Percentiles rank a stretch among this genome's conserved stretches.
Evolutionary conservation across 2,113 vertebrate species (phyloP).

Genomic region (Rhea pennata): DNA sequence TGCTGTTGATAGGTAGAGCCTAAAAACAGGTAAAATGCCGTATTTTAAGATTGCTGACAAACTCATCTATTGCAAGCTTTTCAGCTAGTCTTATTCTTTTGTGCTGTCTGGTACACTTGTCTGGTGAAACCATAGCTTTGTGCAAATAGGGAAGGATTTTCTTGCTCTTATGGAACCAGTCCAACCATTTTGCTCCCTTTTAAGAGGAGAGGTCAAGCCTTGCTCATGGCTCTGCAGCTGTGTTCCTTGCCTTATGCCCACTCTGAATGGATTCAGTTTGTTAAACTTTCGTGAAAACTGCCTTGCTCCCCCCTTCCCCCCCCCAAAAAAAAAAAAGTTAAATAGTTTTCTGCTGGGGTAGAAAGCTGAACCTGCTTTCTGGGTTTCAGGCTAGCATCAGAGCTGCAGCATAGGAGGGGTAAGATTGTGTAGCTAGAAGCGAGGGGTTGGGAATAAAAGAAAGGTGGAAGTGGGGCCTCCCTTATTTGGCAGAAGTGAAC

Average conservation of each 20-base stretch:
- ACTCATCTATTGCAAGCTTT: neutral
- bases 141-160: neutral
- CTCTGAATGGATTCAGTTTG: neutral
- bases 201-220: neutral
- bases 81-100: neutral
- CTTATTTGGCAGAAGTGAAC: conserved; percentile 45
- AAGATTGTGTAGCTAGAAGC: conserved; percentile 29
- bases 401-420: neutral
- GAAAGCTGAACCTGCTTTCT: conserved; percentile 35
- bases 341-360: neutral
- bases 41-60: neutral
- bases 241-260: neutral
- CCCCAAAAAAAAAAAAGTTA: neutral
- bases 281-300: neutral
- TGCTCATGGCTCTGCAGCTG: neutral
- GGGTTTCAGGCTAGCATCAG: conserved; percentile 25
- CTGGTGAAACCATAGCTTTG: neutral
- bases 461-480: conserved; percentile 30
- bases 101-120: neutral
- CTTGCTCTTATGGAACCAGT: neutral
- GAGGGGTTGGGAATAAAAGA: conserved; percentile 54
- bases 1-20: neutral
- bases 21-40: neutral
- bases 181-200: neutral
- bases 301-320: no score